Percentiles rank a stretch among this genome's conserved stretches.
These are phyloP conservation scores for Rhinogobius similis DNA, from an alignment of 2,113 vertebrate species.

Conservation along the genomic window DNA sequence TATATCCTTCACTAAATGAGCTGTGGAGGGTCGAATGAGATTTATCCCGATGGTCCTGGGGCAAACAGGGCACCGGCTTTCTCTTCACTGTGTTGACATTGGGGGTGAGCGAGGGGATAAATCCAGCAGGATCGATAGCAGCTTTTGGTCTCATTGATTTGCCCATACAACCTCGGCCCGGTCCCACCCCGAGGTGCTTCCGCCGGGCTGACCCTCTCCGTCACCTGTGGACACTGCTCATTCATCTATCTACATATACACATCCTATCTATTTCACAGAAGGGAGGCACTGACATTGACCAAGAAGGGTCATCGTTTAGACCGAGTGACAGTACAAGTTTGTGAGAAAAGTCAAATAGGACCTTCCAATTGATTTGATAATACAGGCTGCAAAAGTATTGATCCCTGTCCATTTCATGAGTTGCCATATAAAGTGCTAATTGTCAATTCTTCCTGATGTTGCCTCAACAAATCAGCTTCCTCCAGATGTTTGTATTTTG, in stretches of 20 bases:
- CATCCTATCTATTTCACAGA: slow-evolving; percentile 41
- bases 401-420: background rate
- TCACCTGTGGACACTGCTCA: slow-evolving; percentile 51
- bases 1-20: slow-evolving; percentile 67
- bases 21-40: slow-evolving; percentile 53
- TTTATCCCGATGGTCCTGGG: slow-evolving; percentile 61
- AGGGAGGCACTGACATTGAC: slow-evolving; percentile 27
- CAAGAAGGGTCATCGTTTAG: slow-evolving; percentile 29
- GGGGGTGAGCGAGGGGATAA: slow-evolving; percentile 63
- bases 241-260: slow-evolving; percentile 57
- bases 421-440: background rate
- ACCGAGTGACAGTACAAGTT: background rate
- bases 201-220: slow-evolving; percentile 50
- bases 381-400: background rate
- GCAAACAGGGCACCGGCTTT: slow-evolving; percentile 57
- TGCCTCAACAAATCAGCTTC: background rate
- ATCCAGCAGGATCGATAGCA: slow-evolving; percentile 72
- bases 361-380: background rate
- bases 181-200: slow-evolving; percentile 58
- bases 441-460: background rate
- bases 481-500: no score
- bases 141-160: slow-evolving; percentile 72
- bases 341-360: background rate
- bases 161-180: slow-evolving; percentile 55
- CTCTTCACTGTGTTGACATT: slow-evolving; percentile 69